These are phyloP conservation scores for Abrostola triplasia DNA, from an alignment of 2,888 invertebrate species.

Conservation along the genomic window DNA sequence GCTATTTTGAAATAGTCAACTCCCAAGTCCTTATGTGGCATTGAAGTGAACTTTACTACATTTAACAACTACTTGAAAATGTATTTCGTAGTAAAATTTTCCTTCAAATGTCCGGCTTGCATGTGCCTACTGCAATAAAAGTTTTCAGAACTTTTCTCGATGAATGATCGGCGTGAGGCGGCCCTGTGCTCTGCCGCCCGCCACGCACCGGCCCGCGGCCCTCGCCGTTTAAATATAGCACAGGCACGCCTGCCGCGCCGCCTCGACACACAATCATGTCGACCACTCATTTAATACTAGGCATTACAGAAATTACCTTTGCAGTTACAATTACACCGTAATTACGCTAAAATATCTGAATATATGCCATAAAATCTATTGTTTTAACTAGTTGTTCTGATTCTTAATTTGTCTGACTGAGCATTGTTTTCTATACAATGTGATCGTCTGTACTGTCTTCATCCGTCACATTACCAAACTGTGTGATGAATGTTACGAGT, in stretches of 20 bases:
- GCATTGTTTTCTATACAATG: no score
- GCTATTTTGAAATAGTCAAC: no score
- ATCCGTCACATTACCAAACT: no score
- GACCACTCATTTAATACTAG: slow-evolving; percentile 73
- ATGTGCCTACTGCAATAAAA: slow-evolving; percentile 46
- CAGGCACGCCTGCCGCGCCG: slow-evolving; percentile 80
- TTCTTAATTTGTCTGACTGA: no score
- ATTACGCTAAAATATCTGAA: slow-evolving; percentile 9
- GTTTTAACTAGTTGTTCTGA: no score
- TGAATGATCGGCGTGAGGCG: slow-evolving; percentile 74
- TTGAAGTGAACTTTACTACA: neutral
- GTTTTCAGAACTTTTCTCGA: slow-evolving; percentile 66
- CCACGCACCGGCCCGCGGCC: slow-evolving; percentile 73
- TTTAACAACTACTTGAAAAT: neutral
- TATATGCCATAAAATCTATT: neutral
- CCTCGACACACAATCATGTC: slow-evolving; percentile 80
- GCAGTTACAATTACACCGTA: slow-evolving; percentile 35
- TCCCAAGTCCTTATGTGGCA: no score
- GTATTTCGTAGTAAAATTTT: neutral
- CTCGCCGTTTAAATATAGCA: slow-evolving; percentile 85
- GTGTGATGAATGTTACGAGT: no score
- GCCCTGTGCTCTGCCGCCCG: slow-evolving; percentile 67
- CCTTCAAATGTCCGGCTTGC: neutral
- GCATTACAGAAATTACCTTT: slow-evolving; percentile 54
- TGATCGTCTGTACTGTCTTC: no score